Evolutionary conservation across 2,797 vertebrate species (phyloP), one percentile per base, ranked within the genome.

Genomic region (Pangasius sanitwongsei): DNA sequence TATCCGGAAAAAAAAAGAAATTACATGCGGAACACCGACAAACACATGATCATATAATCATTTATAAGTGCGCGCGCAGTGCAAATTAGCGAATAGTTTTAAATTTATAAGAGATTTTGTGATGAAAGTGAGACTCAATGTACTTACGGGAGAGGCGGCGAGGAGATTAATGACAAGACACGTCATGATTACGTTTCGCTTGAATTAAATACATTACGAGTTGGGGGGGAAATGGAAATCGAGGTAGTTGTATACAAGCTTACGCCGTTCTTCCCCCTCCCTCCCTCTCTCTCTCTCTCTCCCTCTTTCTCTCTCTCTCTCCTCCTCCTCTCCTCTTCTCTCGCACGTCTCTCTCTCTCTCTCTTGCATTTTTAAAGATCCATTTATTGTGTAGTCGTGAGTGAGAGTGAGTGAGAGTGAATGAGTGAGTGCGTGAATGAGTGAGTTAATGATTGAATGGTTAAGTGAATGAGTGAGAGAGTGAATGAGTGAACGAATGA

Each of bases 141-240:
- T 97, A 97, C 96, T 97, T 96, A 97, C 96, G 95, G 96, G 95
- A 96, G 96, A 96, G 96, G 96, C 96, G 96, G 96, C 95, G 96
- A 96, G 95, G 93, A 96, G 96, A 97, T 97, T 97, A 97, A 96
- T 96, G 96, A 96, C 96, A 95, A 94, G 94, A 96, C 96, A 96
- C 96, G 96, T 97, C 96, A 97, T 97, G 96, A 96, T 97, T 97
- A 96, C 96, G 96, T 97, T 96, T 96, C 96, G 96, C 96, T 96
- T 95, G 96, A 97, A 97, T 97, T 97, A 97, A 97, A 97, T 96
- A 97, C 96, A 97, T 97, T 97, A 97, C 96, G 96, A 96, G 96
- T 96, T 96, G 94, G 86, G 90, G 65, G 95, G 94, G 95, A 96
- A 97, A 97, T 96, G 96, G 96, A 96, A 96, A 96, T 96, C 95